Percentiles rank a stretch among this genome's conserved stretches.
These are phyloP conservation scores for Clarias platycephalus DNA, from an alignment of 2,797 vertebrate genomes.

Conservation along the genomic window DNA sequence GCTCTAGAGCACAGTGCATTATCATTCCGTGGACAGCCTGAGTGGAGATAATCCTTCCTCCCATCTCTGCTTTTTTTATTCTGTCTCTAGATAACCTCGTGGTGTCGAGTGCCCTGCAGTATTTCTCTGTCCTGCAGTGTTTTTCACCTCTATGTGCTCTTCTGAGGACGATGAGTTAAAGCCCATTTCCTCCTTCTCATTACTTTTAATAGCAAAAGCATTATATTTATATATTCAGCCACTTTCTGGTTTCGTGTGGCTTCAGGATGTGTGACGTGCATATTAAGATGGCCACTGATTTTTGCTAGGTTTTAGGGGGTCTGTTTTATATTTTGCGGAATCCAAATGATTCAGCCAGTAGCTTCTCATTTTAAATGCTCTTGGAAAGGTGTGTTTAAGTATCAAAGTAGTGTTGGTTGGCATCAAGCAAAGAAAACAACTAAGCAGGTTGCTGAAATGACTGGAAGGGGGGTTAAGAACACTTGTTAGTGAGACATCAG, in stretches of 20 bases:
- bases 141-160: constrained; percentile 63
- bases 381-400: too few relatives aligned
- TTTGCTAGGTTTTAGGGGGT: background rate
- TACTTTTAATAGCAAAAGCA: constrained; percentile 15
- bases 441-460: too few relatives aligned
- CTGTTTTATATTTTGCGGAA: background rate
- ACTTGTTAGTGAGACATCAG: too few relatives aligned
- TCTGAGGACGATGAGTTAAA: constrained; percentile 7
- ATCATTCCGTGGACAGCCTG: constrained; percentile 36
- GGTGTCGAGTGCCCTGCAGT: constrained; percentile 68
- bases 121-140: constrained; percentile 63
- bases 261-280: background rate
- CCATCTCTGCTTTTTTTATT: constrained; percentile 57
- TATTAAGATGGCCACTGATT: background rate
- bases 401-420: too few relatives aligned
- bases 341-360: too few relatives aligned
- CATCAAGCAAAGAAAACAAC: too few relatives aligned
- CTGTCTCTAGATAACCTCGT: constrained; percentile 63
- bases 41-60: constrained; percentile 38
- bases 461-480: too few relatives aligned
- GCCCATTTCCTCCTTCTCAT: constrained; percentile 60
- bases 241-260: background rate
- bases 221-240: background rate
- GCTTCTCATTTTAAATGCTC: too few relatives aligned
- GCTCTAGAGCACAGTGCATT: constrained; percentile 12